Evolutionary conservation across 2,888 invertebrate genomes (phyloP).

Genomic region (Chalcosyrphus nemorum): DNA sequence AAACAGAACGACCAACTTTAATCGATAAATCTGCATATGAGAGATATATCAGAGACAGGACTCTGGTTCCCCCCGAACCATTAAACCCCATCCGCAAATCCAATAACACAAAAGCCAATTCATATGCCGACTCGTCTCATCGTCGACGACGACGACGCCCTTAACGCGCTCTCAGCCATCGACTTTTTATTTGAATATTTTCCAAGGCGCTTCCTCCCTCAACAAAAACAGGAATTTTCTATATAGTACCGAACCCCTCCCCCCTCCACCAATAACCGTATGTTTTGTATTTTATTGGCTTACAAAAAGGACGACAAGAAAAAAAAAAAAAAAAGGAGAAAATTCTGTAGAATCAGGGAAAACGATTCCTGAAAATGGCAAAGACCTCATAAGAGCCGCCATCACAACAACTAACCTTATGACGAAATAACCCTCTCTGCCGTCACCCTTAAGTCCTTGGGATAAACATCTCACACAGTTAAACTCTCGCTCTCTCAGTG

Average conservation of each 20-base stretch:
- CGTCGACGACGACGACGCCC: conserved; percentile 36
- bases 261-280: conserved; percentile 24
- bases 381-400: conserved; percentile 51
- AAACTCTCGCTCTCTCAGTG: too few species aligned
- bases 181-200: conserved; percentile 59
- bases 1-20: conserved; percentile 33
- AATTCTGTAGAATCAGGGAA: neutral
- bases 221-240: neutral
- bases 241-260: neutral
- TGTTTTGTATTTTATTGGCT: conserved; percentile 60
- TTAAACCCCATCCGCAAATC: conserved; percentile 45
- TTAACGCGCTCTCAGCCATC: conserved; percentile 27
- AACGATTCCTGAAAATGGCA: conserved; percentile 40
- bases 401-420: conserved; percentile 15
- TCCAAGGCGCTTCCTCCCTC: conserved; percentile 10
- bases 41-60: conserved; percentile 6
- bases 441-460: conserved; percentile 38
- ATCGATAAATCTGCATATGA: conserved; percentile 60
- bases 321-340: neutral
- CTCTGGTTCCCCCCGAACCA: neutral
- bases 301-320: conserved; percentile 6
- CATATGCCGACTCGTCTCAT: conserved; percentile 25
- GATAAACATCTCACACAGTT: conserved; percentile 47
- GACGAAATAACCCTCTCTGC: conserved; percentile 32
- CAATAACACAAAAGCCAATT: conserved; percentile 58